Base-by-base conservation (phyloP, 2,113 vertebrate species). In the Phaethon lepturus region DNA sequence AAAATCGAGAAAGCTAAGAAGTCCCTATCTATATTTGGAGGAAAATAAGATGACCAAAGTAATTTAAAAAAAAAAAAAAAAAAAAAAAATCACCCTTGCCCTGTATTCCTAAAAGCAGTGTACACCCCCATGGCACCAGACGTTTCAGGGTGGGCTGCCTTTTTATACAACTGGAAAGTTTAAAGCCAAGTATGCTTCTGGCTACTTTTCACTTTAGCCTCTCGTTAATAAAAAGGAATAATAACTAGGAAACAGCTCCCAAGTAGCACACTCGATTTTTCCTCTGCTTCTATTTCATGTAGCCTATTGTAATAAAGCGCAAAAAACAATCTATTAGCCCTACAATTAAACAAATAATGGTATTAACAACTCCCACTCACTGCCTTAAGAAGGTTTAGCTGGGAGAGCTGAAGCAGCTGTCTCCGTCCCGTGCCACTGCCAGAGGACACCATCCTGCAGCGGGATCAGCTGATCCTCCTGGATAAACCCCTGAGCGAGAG, bases 401-500 rank as follows among this genome's bases (percentile, higher is more conserved):
- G 62, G 69, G 92, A 95, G 90, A 90, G 81, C 52, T 86, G 95
- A 88, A 93, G 85, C 95, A 96, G 96, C 95, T 96, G 95, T 89
- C 92, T 95, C 86, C 88, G 77, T 85, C 93, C 90, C 75, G 69
- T 44, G 40, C 72, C 55, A 90, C 96, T 96, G 93, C 96, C 95
- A 96, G 92, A 96, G 96, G 95, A 96, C 96, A 96, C 93, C 81
- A 96, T 96, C 71, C 81, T 93, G 69, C 67, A 86, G 74, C 4
- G 1, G 88, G 90, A 96, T 95, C 96, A 97, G 96, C 95, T 97
- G 96, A 97, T 96, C 92, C 85, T 90, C 77, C 92, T 94, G 95
- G 90, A 96, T 96, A 93, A 96, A 95, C 24, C 93, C 95, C 85
- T 93, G 69, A 92, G 77, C 85, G 94, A 96, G 66, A 79, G 58